Base-by-base conservation (phyloP, 2,113 vertebrate species). In the Esox niger region DNA sequence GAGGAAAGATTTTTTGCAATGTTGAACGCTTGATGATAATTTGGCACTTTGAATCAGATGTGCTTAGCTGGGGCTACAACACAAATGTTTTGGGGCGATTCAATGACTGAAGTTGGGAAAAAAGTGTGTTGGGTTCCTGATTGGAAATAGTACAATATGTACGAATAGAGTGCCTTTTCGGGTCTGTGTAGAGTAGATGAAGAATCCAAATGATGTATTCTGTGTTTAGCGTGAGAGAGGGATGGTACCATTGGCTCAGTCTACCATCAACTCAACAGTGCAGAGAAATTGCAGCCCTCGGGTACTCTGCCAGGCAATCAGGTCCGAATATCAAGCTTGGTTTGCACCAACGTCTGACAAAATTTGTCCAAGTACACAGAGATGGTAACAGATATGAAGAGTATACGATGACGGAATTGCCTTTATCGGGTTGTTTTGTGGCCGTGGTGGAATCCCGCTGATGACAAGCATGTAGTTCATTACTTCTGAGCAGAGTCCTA, bases 251-350 rank as follows among this genome's bases (percentile, higher is more conserved):
- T 82, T 69, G 47, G 56, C 81, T 88, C 84, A 88, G 80, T 90
- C 84, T 89, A 88, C 86, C 87, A 91, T 90, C 88, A 89, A 88
- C 80, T 88, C 66, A 43, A 17, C 68, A 59, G 73, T 76, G 80
- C 73, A 80, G 78, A 66, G 71, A n/a, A 69, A 84, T 76, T 76
- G 66, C 69, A 70, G 60, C 62, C 35, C 75, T 38, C 35, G 15
- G 35, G 84, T 82, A 26, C 38, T 27, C 56, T 69, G 76, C 76
- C 76, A 71, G 30, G 67, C 74, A 88, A 89, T 89, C 88, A 90
- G 71, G 64, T 81, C 75, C 64, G 72, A 77, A 85, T 85, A 86
- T 83, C 79, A 87, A 76, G 82, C 82, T 78, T 64, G 77, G 82
- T 86, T 88, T 78, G 69, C 72, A 33, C 70, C 55, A 31, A 59